Percentiles rank a stretch among this genome's conserved stretches.
Evolutionary conservation across 2,113 vertebrate genomes (phyloP).

Genomic region (Seriola rivoliana): DNA sequence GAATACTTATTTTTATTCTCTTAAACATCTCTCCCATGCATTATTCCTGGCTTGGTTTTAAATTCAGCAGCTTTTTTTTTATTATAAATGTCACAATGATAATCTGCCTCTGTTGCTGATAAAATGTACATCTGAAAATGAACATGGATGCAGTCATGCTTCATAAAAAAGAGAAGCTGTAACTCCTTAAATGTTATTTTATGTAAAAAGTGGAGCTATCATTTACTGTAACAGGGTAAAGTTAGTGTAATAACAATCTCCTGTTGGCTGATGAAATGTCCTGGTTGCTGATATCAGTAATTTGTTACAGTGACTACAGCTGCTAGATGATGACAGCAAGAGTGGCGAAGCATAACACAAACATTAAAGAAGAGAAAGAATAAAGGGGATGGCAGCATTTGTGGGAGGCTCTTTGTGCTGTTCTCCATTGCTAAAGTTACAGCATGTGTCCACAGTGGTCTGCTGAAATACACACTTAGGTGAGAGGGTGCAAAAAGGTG

Average conservation of each 20-base stretch:
- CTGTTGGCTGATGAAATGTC: not conserved
- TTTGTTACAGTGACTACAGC: not conserved
- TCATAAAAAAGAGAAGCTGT: not conserved
- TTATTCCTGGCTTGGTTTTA: constrained; percentile 8
- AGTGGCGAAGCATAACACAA: not conserved
- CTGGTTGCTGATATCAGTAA: not conserved
- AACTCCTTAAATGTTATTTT: not conserved
- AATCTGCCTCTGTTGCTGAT: not conserved
- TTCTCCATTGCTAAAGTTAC: not conserved
- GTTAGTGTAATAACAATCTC: not conserved
- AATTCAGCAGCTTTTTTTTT: not conserved
- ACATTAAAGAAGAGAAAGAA: not conserved
- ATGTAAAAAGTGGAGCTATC: not conserved
- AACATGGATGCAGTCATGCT: not conserved
- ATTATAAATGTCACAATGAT: not conserved
- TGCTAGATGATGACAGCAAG: not conserved
- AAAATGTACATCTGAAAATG: not conserved
- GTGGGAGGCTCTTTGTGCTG: not conserved
- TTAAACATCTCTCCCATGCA: not conserved
- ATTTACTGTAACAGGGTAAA: not conserved
- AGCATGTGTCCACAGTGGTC: constrained; percentile 4
- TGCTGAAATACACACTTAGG: constrained; percentile 30
- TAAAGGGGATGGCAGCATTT: constrained; percentile 9
- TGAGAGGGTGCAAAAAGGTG: constrained; percentile 46
- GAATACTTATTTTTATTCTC: constrained; percentile 4